These are phyloP conservation scores for Pachyuromys duprasi DNA, from an alignment of 2,797 vertebrate species.

Conservation along the genomic window DNA sequence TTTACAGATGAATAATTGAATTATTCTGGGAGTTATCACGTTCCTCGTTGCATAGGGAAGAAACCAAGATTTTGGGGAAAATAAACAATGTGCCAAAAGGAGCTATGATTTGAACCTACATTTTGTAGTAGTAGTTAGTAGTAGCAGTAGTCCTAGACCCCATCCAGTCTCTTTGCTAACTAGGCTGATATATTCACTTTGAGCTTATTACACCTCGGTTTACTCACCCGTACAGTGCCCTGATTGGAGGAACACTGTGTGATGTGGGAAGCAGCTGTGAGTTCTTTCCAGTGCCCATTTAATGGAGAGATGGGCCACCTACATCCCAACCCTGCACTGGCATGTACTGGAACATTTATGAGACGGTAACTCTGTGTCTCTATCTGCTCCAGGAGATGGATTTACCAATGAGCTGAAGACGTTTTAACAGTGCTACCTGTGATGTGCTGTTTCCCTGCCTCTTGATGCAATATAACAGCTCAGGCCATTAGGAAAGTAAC, in stretches of 20 bases:
- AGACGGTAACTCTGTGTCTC: slow-evolving; percentile 38
- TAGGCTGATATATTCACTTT: not conserved
- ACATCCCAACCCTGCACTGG: not conserved
- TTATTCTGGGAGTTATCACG: not conserved
- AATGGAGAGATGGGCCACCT: not conserved
- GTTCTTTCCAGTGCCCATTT: not conserved
- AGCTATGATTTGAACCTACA: not conserved
- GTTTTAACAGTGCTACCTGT: not conserved
- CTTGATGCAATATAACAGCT: slow-evolving; percentile 46
- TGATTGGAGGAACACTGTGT: not conserved
- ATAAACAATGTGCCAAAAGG: slow-evolving; percentile 8
- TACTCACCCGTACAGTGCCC: not conserved
- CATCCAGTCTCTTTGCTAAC: not conserved
- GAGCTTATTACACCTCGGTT: not conserved
- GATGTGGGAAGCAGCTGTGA: not conserved
- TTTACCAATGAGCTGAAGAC: slow-evolving; percentile 23
- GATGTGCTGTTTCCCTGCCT: slow-evolving; percentile 59
- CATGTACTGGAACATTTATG: not conserved
- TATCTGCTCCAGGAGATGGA: slow-evolving; percentile 54
- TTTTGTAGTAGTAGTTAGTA: no score
- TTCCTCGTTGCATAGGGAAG: not conserved
- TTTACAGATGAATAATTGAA: slow-evolving; percentile 35
- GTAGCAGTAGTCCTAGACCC: no score
- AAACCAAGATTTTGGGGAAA: slow-evolving; percentile 16
- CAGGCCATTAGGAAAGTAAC: slow-evolving; percentile 49